Percentiles rank a stretch among this genome's conserved stretches.
Conservation (phyloP, 2,113 vertebrate genomes). For the Oriolus oriolus region DNA sequence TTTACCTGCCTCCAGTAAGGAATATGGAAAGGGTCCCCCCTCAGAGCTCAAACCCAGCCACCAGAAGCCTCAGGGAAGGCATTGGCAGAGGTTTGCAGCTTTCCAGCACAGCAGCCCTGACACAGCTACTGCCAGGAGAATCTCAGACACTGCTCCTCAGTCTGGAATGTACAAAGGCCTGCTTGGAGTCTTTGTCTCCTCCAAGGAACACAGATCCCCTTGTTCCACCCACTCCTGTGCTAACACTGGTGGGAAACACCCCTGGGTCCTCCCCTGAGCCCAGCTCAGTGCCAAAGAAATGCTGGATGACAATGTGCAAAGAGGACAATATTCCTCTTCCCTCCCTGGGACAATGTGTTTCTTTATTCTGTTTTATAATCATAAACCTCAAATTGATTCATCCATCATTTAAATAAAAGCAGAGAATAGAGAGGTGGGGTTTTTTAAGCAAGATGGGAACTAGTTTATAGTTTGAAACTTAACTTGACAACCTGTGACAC, state of each 20-base stretch:
- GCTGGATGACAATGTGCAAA: not conserved
- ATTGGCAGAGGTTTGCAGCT: not conserved
- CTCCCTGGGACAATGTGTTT: not conserved
- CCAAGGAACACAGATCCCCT: not conserved
- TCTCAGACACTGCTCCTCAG: not conserved
- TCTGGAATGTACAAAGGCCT: not conserved
- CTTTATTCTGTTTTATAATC: not conserved
- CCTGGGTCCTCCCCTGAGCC: not conserved
- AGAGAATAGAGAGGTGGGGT: not conserved
- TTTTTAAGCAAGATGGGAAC: not conserved
- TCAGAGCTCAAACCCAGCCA: not conserved
- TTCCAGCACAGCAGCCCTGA: not conserved
- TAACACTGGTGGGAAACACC: not conserved
- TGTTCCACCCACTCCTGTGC: not conserved
- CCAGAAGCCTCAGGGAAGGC: not conserved
- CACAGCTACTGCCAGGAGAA: not conserved
- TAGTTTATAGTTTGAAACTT: not conserved
- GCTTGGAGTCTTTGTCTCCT: not conserved
- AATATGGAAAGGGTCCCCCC: not conserved
- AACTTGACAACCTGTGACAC: not conserved
- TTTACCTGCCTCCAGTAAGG: not conserved
- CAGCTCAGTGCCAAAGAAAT: rapidly evolving
- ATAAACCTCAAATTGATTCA: not conserved
- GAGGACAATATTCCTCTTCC: not conserved
- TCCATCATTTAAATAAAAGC: not conserved